Percentiles rank a stretch among this genome's conserved stretches.
phyloP scores from a whole-genome alignment of 2,797 vertebrate species.

The Eulemur albifrons region DNA sequence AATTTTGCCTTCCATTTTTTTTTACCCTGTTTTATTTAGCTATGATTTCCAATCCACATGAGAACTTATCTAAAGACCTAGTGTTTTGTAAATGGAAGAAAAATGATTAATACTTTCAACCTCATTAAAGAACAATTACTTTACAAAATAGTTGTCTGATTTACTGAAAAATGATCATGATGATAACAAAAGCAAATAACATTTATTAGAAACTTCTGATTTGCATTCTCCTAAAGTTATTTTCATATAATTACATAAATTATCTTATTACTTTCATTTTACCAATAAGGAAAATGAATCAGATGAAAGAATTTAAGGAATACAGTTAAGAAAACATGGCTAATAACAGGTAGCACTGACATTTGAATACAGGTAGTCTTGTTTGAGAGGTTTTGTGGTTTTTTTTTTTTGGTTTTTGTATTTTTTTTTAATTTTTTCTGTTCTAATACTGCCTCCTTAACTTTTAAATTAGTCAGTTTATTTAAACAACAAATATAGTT shows the following conservation, averaged over 20 bases:
- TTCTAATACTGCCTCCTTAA: neutral
- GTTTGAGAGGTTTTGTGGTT: neutral
- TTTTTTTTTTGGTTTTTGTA: accelerated
- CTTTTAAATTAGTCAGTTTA: neutral
- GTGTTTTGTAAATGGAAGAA: neutral
- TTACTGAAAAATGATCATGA: neutral
- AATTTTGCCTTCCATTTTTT: neutral
- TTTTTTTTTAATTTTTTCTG: neutral
- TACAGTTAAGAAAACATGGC: neutral
- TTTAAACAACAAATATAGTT: neutral
- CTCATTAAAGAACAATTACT: neutral
- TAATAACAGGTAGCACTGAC: neutral
- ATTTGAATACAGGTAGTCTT: neutral
- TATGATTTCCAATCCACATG: neutral
- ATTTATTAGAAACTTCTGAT: neutral
- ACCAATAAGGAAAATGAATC: neutral
- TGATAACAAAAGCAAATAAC: neutral
- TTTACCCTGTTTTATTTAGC: neutral
- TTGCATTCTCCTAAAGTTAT: neutral
- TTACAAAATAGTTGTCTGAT: neutral
- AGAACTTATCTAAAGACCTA: neutral
- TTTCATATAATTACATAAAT: neutral
- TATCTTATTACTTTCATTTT: neutral
- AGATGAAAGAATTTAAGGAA: neutral
- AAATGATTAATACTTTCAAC: neutral